Evolutionary conservation across 2,888 invertebrate genomes (phyloP), one percentile per base, ranked within the genome.

Genomic region (Tromatobia lineatoria): DNA sequence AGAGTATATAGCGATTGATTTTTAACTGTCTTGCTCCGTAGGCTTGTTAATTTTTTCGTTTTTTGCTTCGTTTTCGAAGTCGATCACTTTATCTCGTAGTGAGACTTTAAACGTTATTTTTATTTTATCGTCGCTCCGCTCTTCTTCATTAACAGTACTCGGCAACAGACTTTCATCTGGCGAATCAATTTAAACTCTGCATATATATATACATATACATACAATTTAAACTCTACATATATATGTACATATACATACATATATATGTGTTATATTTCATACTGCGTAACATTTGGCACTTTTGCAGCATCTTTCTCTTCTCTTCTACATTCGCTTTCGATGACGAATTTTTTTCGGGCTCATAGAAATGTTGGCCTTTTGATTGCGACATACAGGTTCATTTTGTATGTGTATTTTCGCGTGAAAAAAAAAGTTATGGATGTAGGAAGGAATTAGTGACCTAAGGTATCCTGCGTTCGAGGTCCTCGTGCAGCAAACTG

Each of bases 401-500:
- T 42, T 50, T 54, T 59, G 64, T 52, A 69, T 69, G 54, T 29
- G 66, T 52, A 42, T 34, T 38, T 38, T 38, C 10, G 10, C 10
- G 38, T 38, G 7, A 2, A 8, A 8, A 20, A 50, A 47, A 15
- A 69, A 52, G 7, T 64, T 42, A 73, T 18, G 29, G 61, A 52
- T 45, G 45, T 71, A 18, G 78, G 64, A 77, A 74, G 29, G 29
- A 73, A 59, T 45, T 4, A 61, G 54, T 57, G 71, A 85, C 83
- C 88, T 91, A 91, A 54, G 91, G 88, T 92, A 93, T 91, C 91
- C 92, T 92, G 89, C 93, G 94, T 90, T 95, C 95, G 88, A 95
- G 91, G 88, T 95, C 95, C 89, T 95, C 94, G 91, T 95, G 95
- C 81, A 94, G 94, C 90, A 95, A 92, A 85, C 94, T 95, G 91